Conservation (phyloP, 2,797 vertebrate genomes). For the Liasis olivaceus region DNA sequence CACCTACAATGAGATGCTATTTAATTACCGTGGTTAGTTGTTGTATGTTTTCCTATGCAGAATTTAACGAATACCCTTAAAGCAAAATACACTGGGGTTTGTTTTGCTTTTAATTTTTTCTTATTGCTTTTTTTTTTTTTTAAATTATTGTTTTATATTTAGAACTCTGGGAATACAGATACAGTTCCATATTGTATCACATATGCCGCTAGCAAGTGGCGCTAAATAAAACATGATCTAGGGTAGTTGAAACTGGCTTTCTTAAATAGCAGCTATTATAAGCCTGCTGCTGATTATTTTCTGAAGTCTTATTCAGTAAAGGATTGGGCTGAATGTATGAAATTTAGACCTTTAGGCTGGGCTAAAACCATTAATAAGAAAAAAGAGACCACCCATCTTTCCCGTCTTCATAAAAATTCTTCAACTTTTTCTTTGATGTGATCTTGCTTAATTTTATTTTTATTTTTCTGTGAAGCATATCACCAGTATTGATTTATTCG, state of each 20-base stretch:
- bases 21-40: neutral
- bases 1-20: neutral
- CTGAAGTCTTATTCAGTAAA: neutral
- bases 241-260: neutral
- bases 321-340: neutral
- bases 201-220: neutral
- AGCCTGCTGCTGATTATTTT: neutral
- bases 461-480: neutral
- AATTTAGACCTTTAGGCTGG: neutral
- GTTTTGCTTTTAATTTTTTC: neutral
- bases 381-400: neutral
- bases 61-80: neutral
- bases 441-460: neutral
- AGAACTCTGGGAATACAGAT: neutral
- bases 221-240: neutral
- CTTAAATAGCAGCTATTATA: neutral
- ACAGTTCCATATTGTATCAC: neutral
- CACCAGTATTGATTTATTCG: neutral
- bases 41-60: neutral
- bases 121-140: neutral
- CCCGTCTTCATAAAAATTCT: neutral
- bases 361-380: neutral
- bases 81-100: neutral
- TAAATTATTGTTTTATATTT: neutral
- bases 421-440: neutral